A percentile compares a stretch with the other conserved stretches of the same genome.
These are phyloP conservation scores for Peucedramus taeniatus DNA, from an alignment of 2,113 vertebrate genomes.

Conservation along the genomic window DNA sequence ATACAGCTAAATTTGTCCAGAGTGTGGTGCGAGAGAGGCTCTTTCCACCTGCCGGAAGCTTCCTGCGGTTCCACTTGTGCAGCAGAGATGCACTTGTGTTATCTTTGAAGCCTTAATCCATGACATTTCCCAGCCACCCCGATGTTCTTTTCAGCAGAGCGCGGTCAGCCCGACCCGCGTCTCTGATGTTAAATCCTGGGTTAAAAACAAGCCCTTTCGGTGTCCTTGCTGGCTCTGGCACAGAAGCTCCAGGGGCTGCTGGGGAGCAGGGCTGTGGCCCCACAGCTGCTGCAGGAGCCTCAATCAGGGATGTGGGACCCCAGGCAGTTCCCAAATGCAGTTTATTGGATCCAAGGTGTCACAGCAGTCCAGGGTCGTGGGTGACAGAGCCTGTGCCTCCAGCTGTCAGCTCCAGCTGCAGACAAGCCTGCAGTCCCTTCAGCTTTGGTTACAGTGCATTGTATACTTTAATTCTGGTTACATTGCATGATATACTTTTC, in stretches of 20 bases:
- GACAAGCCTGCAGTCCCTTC: no score
- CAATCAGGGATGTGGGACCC: no score
- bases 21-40: neutral
- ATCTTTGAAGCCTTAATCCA: neutral
- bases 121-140: neutral
- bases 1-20: neutral
- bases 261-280: neutral
- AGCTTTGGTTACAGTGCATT: no score
- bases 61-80: neutral
- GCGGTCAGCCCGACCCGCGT: neutral
- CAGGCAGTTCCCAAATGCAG: no score
- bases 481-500: no score
- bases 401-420: no score
- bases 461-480: no score
- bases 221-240: neutral
- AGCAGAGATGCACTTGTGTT: neutral
- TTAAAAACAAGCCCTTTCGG: neutral
- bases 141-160: neutral
- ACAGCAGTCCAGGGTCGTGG: no score
- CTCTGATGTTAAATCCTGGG: no score
- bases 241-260: neutral
- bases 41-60: accelerated
- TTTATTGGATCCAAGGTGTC: no score
- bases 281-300: neutral
- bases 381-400: no score